Evolutionary conservation across 2,113 vertebrate genomes (phyloP).

Genomic region (Saguinus midas): DNA sequence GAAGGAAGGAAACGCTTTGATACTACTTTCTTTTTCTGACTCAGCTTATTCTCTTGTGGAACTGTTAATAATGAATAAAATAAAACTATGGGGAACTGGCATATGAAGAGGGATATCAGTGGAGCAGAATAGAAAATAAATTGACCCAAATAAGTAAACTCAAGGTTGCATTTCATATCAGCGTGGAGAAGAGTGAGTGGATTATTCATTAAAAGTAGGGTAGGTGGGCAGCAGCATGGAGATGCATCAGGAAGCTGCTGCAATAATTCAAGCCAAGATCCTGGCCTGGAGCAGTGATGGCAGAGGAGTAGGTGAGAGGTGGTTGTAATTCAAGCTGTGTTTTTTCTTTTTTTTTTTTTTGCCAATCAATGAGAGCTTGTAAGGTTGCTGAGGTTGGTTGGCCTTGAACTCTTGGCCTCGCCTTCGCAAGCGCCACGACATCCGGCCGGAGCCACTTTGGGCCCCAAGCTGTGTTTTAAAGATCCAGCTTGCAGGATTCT

Average conservation of each 20-base stretch:
- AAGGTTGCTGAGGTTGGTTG: no score
- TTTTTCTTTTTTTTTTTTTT: no score
- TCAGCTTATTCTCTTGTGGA: neutral
- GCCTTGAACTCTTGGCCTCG: no score
- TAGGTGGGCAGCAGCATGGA: neutral
- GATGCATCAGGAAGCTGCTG: neutral
- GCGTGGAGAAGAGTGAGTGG: neutral
- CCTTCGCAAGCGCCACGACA: no score
- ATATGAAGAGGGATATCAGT: neutral
- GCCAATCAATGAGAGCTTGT: no score
- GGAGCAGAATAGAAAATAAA: neutral
- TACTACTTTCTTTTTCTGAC: neutral
- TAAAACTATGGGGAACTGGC: neutral
- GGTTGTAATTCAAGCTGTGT: neutral
- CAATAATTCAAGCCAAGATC: neutral
- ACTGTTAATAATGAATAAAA: constrained; percentile 7
- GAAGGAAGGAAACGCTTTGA: neutral
- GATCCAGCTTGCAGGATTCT: neutral
- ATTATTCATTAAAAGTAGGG: neutral
- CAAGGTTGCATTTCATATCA: neutral
- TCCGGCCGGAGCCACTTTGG: no score
- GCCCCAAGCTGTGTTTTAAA: neutral
- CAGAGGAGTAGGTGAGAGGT: neutral
- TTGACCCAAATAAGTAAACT: neutral
- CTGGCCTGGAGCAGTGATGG: neutral